Evolutionary conservation across 2,888 invertebrate species (phyloP).

Genomic region (Amphipoea oculea): DNA sequence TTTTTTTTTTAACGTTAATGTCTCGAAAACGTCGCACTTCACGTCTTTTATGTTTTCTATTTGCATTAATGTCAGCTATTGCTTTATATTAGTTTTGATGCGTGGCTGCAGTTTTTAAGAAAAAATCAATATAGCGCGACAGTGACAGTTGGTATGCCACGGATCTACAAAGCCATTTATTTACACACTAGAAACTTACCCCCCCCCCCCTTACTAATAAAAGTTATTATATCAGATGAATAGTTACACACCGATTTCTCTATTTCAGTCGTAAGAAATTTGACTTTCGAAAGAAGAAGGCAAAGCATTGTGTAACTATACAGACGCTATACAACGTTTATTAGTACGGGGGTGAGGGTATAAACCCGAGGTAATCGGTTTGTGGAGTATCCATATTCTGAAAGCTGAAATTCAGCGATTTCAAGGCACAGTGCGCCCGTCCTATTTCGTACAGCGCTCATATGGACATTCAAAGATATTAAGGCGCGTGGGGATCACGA

Average conservation of each 20-base stretch:
- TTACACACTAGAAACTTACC: neutral
- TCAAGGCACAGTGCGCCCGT: neutral
- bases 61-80: neutral
- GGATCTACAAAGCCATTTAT: neutral
- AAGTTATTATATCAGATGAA: too few species aligned
- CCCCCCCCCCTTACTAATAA: too few species aligned
- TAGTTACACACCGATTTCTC: too few species aligned
- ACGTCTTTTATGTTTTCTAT: neutral
- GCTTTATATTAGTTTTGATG: too few species aligned
- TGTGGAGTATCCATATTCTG: neutral
- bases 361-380: neutral
- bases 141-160: neutral
- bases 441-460: neutral
- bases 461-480: neutral
- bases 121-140: neutral
- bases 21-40: too few species aligned
- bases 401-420: neutral
- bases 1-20: neutral
- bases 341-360: too few species aligned
- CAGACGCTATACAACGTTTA: too few species aligned
- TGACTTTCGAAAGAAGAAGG: too few species aligned
- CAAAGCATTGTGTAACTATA: too few species aligned
- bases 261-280: too few species aligned
- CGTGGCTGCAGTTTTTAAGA: neutral
- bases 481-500: neutral